A percentile compares a stretch with the other conserved stretches of the same genome.
phyloP scores from a whole-genome alignment of 2,888 invertebrate species.

The Drosophila vallismaia region DNA sequence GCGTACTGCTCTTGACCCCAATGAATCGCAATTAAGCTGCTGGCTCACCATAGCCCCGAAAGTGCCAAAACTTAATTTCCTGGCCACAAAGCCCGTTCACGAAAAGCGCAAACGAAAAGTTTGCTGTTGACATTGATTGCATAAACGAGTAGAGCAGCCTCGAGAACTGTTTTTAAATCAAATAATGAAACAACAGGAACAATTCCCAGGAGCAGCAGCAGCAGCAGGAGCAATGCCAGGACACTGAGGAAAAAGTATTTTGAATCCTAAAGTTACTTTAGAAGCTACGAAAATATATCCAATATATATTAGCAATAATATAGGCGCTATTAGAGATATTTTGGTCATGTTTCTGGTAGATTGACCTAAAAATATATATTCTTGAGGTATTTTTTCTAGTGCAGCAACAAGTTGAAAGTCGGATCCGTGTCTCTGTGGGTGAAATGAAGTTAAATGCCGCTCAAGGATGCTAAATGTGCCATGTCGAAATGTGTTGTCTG shows the following conservation, averaged over 20 bases:
- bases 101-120: constrained; percentile 8
- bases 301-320: no score
- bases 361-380: not conserved
- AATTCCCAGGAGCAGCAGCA: constrained; percentile 7
- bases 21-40: constrained; percentile 43
- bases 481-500: constrained; percentile 71
- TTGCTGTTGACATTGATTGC: constrained; percentile 51
- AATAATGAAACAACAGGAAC: constrained; percentile 52
- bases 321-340: no score
- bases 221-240: constrained; percentile 1
- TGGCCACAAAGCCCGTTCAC: constrained; percentile 17
- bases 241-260: not conserved
- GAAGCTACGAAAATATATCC: no score
- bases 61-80: constrained; percentile 64
- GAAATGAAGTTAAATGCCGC: constrained; percentile 75
- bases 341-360: not conserved
- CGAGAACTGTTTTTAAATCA: constrained; percentile 52
- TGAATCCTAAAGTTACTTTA: no score
- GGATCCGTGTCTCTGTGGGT: constrained; percentile 35
- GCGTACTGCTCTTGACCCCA: constrained; percentile 75
- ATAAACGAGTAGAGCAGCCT: constrained; percentile 58
- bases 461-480: constrained; percentile 79
- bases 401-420: not conserved
- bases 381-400: constrained; percentile 1
- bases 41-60: constrained; percentile 3